phyloP scores from a whole-genome alignment of 2,113 vertebrate species.

The Ardeotis arabs region DNA sequence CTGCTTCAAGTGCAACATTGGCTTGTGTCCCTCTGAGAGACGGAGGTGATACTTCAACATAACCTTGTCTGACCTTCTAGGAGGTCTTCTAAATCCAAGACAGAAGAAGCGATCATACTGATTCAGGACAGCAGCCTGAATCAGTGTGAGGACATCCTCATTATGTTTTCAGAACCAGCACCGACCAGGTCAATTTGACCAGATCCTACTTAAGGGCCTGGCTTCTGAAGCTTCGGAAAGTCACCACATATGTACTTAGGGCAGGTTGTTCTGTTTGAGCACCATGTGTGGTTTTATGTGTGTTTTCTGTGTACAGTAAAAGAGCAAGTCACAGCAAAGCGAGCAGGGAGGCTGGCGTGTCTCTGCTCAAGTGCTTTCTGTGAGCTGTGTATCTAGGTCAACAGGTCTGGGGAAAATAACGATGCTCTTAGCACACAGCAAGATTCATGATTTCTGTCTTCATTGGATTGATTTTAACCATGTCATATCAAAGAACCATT shows the following conservation, averaged over 20 bases:
- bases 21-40: conserved; percentile 9
- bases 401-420: background rate
- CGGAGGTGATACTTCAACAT: background rate
- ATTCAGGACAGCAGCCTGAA: background rate
- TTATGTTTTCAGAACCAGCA: background rate
- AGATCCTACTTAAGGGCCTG: background rate
- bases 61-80: background rate
- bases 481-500: background rate
- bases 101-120: background rate
- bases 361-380: background rate
- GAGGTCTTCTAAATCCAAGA: background rate
- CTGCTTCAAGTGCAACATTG: background rate
- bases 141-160: background rate
- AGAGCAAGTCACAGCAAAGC: background rate
- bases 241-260: background rate
- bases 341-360: background rate
- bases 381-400: background rate
- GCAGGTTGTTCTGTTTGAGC: background rate
- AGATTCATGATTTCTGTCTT: background rate
- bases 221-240: background rate
- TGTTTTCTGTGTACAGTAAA: background rate
- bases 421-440: background rate
- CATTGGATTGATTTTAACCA: background rate
- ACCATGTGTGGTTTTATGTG: no score
- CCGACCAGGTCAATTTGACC: background rate